These are phyloP conservation scores for Numenius phaeopus DNA, from an alignment of 2,797 vertebrate species.

Conservation along the genomic window DNA sequence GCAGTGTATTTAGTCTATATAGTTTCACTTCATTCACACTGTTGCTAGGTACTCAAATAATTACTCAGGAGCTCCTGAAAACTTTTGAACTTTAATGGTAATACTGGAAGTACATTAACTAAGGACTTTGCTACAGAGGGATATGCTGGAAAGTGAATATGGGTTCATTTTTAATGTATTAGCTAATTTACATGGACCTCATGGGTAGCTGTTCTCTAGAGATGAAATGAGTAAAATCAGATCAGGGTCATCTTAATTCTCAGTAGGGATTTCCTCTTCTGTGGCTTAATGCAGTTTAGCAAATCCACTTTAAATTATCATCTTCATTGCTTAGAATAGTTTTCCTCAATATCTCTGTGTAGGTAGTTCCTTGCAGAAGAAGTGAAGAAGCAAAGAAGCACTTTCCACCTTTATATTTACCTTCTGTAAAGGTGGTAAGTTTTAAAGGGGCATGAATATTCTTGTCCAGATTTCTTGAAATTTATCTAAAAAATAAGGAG, in stretches of 20 bases:
- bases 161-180: background rate
- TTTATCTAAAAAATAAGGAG: background rate
- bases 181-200: background rate
- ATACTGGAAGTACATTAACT: background rate
- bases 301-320: background rate
- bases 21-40: background rate
- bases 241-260: background rate
- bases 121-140: background rate
- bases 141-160: background rate
- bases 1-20: fast-evolving
- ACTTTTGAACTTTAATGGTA: background rate
- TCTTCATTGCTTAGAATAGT: background rate
- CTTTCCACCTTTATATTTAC: background rate
- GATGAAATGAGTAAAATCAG: background rate
- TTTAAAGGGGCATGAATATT: background rate
- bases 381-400: background rate
- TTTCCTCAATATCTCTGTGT: background rate
- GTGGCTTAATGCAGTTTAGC: background rate
- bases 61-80: background rate
- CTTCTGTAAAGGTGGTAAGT: background rate
- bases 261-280: background rate
- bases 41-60: background rate
- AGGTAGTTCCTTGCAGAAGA: background rate
- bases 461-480: background rate
- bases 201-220: background rate